Evolutionary conservation across 2,888 invertebrate species (phyloP).

Genomic region (Parelbella ahira): DNA sequence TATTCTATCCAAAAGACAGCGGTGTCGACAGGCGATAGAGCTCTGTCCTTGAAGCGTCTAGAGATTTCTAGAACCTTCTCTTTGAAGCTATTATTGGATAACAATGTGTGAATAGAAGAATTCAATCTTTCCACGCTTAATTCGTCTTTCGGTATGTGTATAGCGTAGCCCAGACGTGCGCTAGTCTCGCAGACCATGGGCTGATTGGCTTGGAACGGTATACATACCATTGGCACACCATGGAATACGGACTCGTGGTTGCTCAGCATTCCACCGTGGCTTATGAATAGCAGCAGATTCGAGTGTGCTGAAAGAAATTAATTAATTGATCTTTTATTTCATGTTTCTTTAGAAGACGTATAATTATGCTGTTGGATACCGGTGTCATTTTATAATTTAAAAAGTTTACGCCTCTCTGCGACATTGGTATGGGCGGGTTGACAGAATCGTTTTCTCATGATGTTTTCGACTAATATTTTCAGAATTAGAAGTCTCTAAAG

Average conservation of each 20-base stretch:
- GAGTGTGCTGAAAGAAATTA: not conserved
- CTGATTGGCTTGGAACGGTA: not conserved
- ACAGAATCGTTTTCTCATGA: too few relatives aligned
- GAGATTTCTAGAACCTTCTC: not conserved
- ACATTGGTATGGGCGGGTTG: too few relatives aligned
- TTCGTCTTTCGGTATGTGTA: not conserved
- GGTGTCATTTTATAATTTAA: too few relatives aligned
- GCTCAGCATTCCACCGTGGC: not conserved
- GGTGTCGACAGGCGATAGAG: not conserved
- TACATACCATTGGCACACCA: not conserved
- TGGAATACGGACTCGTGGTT: not conserved
- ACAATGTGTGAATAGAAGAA: not conserved
- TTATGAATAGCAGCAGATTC: not conserved
- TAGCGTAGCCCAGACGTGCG: not conserved
- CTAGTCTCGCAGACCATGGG: not conserved
- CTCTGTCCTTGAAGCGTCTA: not conserved
- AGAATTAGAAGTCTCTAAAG: too few relatives aligned
- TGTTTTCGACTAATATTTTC: too few relatives aligned
- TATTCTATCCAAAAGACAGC: constrained; percentile 1
- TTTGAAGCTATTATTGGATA: not conserved
- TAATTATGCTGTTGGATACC: too few relatives aligned
- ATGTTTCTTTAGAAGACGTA: too few relatives aligned
- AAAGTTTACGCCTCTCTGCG: too few relatives aligned
- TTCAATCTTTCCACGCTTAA: not conserved
- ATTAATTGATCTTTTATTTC: too few relatives aligned